A percentile compares a stretch with the other conserved stretches of the same genome.
Evolutionary conservation across 2,113 vertebrate genomes (phyloP).

Genomic region (Malurus cyaneus): DNA sequence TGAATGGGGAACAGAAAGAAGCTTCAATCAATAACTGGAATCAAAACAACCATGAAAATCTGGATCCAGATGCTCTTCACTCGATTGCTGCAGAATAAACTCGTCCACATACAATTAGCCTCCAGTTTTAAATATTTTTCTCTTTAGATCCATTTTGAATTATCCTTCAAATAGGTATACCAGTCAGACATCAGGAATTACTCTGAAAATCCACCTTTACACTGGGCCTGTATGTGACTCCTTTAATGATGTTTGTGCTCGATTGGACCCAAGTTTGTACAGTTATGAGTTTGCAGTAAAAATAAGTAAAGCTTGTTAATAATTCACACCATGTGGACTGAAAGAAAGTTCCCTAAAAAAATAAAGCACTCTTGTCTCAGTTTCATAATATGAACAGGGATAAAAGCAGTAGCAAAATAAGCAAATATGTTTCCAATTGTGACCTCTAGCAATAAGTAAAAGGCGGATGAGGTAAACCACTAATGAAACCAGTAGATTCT

Average conservation of each 20-base stretch:
- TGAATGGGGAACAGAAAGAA: not conserved
- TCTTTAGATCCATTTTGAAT: not conserved
- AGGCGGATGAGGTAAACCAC: conserved; percentile 34
- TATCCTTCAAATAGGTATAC: not conserved
- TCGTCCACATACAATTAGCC: not conserved
- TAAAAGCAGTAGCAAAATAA: conserved; percentile 50
- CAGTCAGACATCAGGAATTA: not conserved
- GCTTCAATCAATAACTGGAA: conserved; percentile 19
- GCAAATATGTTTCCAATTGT: conserved; percentile 67
- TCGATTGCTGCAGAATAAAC: not conserved
- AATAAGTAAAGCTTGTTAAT: conserved; percentile 27
- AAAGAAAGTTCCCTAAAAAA: conserved; percentile 12
- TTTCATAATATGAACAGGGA: conserved; percentile 21
- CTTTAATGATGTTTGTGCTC: not conserved
- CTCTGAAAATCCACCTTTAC: not conserved
- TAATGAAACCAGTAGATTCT: conserved; percentile 59
- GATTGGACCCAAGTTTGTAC: not conserved
- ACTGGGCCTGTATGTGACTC: not conserved
- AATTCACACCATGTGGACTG: not conserved
- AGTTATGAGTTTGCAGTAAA: not conserved
- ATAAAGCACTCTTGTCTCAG: not conserved
- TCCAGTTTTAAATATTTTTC: not conserved
- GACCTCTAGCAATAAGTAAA: conserved; percentile 38
- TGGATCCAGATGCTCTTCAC: conserved; percentile 31
- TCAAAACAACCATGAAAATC: conserved; percentile 16